Base-by-base conservation (phyloP, 1,140 invertebrate species). In the Asobara japonica region DNA sequence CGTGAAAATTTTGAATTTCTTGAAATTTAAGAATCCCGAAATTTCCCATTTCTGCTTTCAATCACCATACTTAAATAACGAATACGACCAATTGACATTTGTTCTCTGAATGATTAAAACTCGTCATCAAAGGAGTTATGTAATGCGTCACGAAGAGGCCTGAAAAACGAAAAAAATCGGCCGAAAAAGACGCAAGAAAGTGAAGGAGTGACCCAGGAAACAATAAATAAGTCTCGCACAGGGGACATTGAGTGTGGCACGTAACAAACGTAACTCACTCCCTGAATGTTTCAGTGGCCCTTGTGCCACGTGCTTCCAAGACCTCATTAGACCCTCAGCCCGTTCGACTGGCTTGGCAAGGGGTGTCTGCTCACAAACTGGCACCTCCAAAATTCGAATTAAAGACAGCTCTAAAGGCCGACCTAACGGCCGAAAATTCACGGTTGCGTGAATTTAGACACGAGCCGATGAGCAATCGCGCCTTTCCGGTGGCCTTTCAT, bases 281-380 rank as follows among this genome's bases (percentile, higher is more conserved):
- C 36, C 62, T 30, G 64, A 71, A 71, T 56, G 41, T 71, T 71
- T 60, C 64, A 41, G 60, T 18, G 36, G 41, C 61, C 56, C 13
- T 13, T 62, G n/a, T 16, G 27, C 13, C 27, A 72, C 70, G 64
- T 51, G 70, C 51, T 72, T 60, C 60, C 64, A 66, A 72, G 70
- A 66, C 64, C 70, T 66, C 70, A 66, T 66, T 72, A 66, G 64
- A 66, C 45, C 48, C 64, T 72, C 61, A 22, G 45, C 31, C 45
- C 48, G 45, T 16, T 48, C 25, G 69, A 36, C 38, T 31, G 60
- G 30, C 6, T 62, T 27, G n/a, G 45, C 65, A 71, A 65, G 41
- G 61, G 60, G 61, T 65, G 69, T 41, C 60, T 71, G 69, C 20
- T 27, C 13, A 56, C 29, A 48, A 61, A 38, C 30, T 16, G 36